phyloP scores from a whole-genome alignment of 1,140 invertebrate genomes.

The Tetramorium parvispinum region DNA sequence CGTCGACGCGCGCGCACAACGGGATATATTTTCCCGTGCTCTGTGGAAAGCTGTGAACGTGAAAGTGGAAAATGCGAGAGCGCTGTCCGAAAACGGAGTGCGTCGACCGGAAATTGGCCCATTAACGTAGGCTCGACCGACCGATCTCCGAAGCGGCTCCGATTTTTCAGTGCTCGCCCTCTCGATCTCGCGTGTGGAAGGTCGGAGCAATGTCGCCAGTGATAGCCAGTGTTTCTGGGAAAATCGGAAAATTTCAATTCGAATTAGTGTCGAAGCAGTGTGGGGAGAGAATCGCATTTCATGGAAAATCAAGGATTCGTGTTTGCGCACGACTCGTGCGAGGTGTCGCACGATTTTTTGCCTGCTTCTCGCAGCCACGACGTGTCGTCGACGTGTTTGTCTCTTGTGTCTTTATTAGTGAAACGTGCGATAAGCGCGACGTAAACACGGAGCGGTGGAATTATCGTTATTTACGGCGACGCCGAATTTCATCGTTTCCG shows the following conservation, averaged over 20 bases:
- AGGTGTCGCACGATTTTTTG: too few species aligned
- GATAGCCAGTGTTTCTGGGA: not conserved
- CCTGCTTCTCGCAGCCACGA: not conserved
- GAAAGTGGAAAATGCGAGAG: slow-evolving; percentile 48
- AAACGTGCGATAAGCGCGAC: not conserved
- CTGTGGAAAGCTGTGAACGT: slow-evolving; percentile 25
- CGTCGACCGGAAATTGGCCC: slow-evolving; percentile 22
- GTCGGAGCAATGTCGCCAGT: not conserved
- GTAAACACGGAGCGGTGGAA: not conserved
- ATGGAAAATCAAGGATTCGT: slow-evolving; percentile 36
- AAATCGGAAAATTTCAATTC: not conserved
- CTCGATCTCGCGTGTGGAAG: not conserved
- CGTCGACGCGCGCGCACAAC: not conserved
- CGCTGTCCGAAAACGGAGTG: slow-evolving; percentile 14
- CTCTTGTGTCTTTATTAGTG: not conserved
- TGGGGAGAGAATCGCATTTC: not conserved
- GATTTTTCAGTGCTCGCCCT: not conserved
- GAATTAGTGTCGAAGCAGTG: too few species aligned
- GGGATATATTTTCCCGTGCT: not conserved
- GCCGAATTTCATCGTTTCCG: not conserved
- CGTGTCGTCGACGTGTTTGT: not conserved
- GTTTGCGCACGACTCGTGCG: too few species aligned
- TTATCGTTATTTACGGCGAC: slow-evolving; percentile 13
- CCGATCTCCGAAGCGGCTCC: not conserved
- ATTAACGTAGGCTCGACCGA: not conserved